Evolutionary conservation across 2,797 vertebrate genomes (phyloP), one percentile per base, ranked within the genome.

Genomic region (Falco peregrinus): DNA sequence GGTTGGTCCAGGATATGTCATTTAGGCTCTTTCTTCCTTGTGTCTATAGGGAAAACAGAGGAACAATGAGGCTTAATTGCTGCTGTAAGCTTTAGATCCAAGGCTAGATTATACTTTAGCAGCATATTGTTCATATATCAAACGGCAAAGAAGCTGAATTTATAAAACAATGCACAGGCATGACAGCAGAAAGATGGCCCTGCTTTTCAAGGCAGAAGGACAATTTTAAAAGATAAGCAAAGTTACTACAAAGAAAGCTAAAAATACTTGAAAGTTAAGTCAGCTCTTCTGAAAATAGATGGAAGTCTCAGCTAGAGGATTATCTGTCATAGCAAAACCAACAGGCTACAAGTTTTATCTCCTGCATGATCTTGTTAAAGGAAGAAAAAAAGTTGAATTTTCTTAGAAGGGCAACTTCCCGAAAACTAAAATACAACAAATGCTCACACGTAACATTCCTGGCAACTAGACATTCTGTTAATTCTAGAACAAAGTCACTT

Each of bases 231-330:
- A 78, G 43, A 64, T 69, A 77, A 71, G 48, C 20, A 21, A 77
- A 67, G 60, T 59, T 82, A 63, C n/a, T 35, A 10, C 61, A 89
- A 90, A 94, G 31, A 71, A 83, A 81, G 20, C 75, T 90, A 87
- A 87, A 94, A 79, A 79, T 69, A 94, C 15, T 39, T 17, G 0
- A n/a, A 86, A 88, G 45, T 65, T 71, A 85, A 70, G 28, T 74
- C 64, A 88, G 47, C 15, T 92, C 33, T 75, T 91, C 68, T 80
- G 88, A 80, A 77, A 85, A 78, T 13, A 47, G 25, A 64, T 20
- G 17, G 17, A 77, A 89, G 28, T 69, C 53, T 56, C 26, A 45
- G 37, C 53, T 74, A 56, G 4, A 90, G 28, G 35, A 70, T 57
- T 39, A 51, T 11, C 65, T 60, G 20, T 35, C 65, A 47, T 4